Evolutionary conservation across 1,140 invertebrate species (phyloP).

Genomic region (Lineus longissimus): DNA sequence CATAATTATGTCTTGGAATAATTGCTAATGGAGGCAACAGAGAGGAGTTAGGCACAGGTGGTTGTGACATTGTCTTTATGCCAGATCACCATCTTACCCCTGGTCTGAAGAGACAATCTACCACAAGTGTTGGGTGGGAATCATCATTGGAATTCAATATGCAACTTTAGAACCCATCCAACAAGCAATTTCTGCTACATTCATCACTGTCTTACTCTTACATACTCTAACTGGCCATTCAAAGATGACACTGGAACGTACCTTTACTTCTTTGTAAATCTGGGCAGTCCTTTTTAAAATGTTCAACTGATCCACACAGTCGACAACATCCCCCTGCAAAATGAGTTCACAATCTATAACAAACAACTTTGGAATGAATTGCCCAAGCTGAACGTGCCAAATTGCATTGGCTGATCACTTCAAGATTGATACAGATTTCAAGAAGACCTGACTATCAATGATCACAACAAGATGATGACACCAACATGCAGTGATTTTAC

Average conservation of each 20-base stretch:
- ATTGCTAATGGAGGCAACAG: no score
- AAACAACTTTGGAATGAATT: no score
- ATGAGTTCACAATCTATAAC: no score
- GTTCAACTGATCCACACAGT: conserved; percentile 78
- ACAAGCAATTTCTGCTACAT: background rate
- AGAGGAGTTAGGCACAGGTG: no score
- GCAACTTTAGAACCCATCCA: background rate
- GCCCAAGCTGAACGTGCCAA: no score
- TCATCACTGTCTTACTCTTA: background rate
- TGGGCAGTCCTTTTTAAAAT: conserved; percentile 81
- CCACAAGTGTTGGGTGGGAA: background rate
- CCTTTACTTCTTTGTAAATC: conserved; percentile 34
- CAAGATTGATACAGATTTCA: no score
- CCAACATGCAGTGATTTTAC: conserved; percentile 2
- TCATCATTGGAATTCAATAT: background rate
- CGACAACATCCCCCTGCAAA: conserved; percentile 66
- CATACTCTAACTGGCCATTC: background rate
- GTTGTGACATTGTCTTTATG: no score
- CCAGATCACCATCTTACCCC: no score
- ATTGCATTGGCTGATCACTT: no score
- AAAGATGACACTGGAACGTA: conserved; percentile 9
- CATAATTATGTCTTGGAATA: background rate
- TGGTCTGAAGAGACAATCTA: background rate
- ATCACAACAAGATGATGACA: conserved; percentile 1
- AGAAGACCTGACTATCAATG: no score